Conservation (phyloP, 37 sponge, comb jelly and placozoan species). For the Chondrosia reniformis region DNA sequence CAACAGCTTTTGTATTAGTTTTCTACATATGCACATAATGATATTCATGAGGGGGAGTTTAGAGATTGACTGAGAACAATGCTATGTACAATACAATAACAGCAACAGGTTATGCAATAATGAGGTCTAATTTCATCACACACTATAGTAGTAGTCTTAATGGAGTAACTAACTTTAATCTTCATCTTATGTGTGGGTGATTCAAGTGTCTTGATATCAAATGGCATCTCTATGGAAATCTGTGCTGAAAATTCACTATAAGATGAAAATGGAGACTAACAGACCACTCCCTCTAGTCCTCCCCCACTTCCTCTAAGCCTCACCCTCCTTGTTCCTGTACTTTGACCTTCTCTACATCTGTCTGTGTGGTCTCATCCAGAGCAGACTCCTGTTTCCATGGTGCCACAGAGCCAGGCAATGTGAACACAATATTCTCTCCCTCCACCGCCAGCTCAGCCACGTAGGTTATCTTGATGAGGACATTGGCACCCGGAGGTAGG, state of each 20-base stretch:
- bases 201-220: conserved; percentile 78
- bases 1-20: conserved; percentile 86
- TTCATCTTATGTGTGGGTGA: conserved; percentile 87
- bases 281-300: not conserved
- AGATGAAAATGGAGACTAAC: not conserved
- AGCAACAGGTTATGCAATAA: too few species aligned
- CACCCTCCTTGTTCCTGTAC: conserved; percentile 76
- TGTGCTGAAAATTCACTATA: conserved; percentile 52
- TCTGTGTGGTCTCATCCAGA: conserved; percentile 80
- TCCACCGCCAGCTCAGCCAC: conserved; percentile 94
- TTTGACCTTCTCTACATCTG: conserved; percentile 79
- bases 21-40: conserved; percentile 45
- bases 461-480: conserved; percentile 97
- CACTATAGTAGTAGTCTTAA: not conserved
- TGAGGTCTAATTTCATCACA: not conserved
- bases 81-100: too few species aligned
- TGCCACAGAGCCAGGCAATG: conserved; percentile 86
- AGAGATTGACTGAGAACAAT: too few species aligned
- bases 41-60: too few species aligned
- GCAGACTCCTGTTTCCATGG: conserved; percentile 89
- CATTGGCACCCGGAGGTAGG: conserved; percentile 91
- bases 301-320: conserved; percentile 2
- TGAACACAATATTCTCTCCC: conserved; percentile 88
- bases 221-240: conserved; percentile 92
- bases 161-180: conserved; percentile 57